Base-by-base conservation (phyloP, 2,797 vertebrate genomes). In the Ctenochaetus hawaiiensis region DNA sequence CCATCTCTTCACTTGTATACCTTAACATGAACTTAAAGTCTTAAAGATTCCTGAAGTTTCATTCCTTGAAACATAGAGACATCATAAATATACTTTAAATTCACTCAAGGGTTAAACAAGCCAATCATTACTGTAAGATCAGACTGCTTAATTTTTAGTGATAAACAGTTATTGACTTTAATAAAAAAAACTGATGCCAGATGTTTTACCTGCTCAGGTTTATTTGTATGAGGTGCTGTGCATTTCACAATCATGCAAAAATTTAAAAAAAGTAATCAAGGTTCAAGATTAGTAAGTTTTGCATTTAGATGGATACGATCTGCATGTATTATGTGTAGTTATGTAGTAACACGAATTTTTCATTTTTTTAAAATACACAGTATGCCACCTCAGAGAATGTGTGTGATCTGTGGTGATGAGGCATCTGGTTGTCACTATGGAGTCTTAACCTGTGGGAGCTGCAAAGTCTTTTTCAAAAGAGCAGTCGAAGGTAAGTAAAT, bases 391-490 rank as follows among this genome's bases (percentile, higher is more conserved):
- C 98, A 97, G 94, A 98, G 98, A 90, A 93, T 95, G 74, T 99
- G 98, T 78, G 93, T 97, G 67, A 99, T 99, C 85, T 99, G 98
- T 17, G 95, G 97, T 0, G 98, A 99, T 70, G 98, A 99, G 86
- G 98, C 98, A 0, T 99, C 98, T 0, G 98, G 98, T 5, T 99
- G 98, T 81, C 98, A 99, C 83, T 99, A 99, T 37, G 98, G 98
- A 48, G 98, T 99, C 10, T 93, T 99, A 53, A 99, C 98, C 77
- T 99, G 98, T 67, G 98, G 98, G 66, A 99, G 98, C 91, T 99
- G 98, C 86, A 99, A 99, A 85, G 98, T 99, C 84, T 99, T 99
- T 94, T 99, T 99, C 91, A 99, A 99, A 92, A 96, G 98, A 90
- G 98, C 98, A 5, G 97, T 99, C 66, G 98, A 99, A 97, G 98